Conservation (phyloP, 1,140 invertebrate genomes). For the Drosophila erecta region DNA sequence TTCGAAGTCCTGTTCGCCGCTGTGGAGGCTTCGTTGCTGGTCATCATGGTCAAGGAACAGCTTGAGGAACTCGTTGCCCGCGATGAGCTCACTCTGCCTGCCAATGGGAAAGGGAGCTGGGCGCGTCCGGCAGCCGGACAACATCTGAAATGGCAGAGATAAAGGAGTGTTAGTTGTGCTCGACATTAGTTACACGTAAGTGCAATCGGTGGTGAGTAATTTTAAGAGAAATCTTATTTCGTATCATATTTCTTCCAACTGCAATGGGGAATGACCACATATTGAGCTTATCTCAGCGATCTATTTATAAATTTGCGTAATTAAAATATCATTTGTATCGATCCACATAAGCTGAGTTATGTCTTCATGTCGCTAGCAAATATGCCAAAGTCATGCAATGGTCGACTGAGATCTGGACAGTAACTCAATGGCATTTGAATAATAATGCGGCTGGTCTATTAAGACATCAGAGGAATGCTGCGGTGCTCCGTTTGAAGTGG, state of each 20-base stretch:
- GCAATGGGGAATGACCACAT: conserved; percentile 30
- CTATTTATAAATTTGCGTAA: conserved; percentile 76
- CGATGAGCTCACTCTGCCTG: conserved; percentile 76
- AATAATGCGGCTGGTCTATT: conserved; percentile 69
- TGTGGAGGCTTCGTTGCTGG: conserved; percentile 70
- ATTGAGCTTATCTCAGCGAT: conserved; percentile 64
- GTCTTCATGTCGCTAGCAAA: conserved; percentile 50
- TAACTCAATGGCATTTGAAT: conserved; percentile 62
- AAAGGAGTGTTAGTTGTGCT: conserved; percentile 31
- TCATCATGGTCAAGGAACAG: conserved; percentile 76
- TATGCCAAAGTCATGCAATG: conserved; percentile 58
- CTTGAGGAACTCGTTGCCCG: conserved; percentile 83
- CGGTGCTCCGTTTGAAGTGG: conserved; percentile 66
- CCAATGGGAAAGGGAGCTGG: conserved; percentile 34
- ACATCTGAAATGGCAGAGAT: conserved; percentile 58
- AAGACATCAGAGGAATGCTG: conserved; percentile 74
- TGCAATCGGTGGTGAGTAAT: conserved; percentile 14
- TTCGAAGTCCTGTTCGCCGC: conserved; percentile 56
- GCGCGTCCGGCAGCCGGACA: conserved; percentile 54
- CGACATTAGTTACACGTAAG: conserved; percentile 60
- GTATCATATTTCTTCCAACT: neutral
- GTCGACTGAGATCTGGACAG: conserved; percentile 11
- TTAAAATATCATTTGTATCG: conserved; percentile 69
- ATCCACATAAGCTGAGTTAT: conserved; percentile 24
- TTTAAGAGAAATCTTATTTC: neutral